Conservation (phyloP, 2,797 vertebrate genomes). For the Enteromius afrohamiltoni region DNA sequence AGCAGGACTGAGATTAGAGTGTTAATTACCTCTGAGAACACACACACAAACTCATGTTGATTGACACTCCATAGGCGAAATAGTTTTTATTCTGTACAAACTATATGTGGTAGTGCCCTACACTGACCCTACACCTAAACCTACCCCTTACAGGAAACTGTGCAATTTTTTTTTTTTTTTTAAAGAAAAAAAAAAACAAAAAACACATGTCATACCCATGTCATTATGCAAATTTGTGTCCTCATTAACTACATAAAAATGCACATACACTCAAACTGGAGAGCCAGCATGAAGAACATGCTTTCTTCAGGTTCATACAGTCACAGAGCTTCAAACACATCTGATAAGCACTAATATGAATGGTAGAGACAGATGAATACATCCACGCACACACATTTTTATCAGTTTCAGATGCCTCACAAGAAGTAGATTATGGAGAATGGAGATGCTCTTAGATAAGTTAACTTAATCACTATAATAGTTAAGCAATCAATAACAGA, state of each 20-base stretch:
- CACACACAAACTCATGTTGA: not conserved
- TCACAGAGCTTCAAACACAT: not conserved
- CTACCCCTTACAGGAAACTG: no score
- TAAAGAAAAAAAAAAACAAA: no score
- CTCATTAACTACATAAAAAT: no score
- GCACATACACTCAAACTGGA: not conserved
- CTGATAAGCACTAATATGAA: not conserved
- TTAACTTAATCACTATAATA: not conserved
- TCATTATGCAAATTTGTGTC: no score
- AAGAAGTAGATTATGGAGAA: not conserved
- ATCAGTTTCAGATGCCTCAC: not conserved
- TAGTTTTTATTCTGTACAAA: no score
- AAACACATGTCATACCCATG: no score
- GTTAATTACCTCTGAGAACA: slow-evolving; percentile 20
- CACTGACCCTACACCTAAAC: no score
- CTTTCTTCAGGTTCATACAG: not conserved
- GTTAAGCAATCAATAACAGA: not conserved
- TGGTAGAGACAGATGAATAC: not conserved
- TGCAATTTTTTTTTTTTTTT: no score
- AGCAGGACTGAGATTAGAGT: not conserved
- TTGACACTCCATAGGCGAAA: no score
- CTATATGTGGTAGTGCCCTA: no score
- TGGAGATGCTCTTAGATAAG: not conserved
- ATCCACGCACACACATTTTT: not conserved
- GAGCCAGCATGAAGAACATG: not conserved